Conservation (phyloP, 1,140 invertebrate species). For the Musca vetustissima region DNA sequence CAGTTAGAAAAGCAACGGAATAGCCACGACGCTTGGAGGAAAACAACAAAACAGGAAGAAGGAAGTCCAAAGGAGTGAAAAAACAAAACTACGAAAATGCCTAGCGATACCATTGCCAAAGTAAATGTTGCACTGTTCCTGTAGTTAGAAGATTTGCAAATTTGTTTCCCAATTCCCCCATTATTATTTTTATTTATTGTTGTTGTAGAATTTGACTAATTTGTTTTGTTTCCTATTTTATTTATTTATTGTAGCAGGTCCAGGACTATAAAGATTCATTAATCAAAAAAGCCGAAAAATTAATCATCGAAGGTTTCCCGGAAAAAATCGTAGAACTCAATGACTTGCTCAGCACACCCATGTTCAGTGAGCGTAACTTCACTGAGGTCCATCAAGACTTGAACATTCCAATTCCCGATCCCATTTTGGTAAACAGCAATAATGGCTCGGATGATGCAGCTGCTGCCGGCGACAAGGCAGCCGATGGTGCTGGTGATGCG, state of each 20-base stretch:
- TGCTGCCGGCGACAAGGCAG: too few relatives aligned
- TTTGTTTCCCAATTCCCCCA: too few relatives aligned
- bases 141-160: too few relatives aligned
- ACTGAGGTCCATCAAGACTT: conserved; percentile 76
- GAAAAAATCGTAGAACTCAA: conserved; percentile 88
- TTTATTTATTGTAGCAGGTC: conserved; percentile 63
- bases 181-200: background rate
- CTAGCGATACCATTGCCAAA: conserved; percentile 45
- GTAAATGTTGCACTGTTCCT: conserved; percentile 27
- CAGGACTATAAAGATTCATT: conserved; percentile 82
- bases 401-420: conserved; percentile 85
- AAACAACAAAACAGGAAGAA: conserved; percentile 5
- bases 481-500: conserved; percentile 37
- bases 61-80: background rate
- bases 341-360: conserved; percentile 75
- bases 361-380: conserved; percentile 76
- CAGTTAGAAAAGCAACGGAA: background rate
- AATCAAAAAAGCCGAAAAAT: conserved; percentile 79
- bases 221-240: background rate
- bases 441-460: conserved; percentile 37
- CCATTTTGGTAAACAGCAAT: conserved; percentile 67
- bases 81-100: conserved; percentile 38
- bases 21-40: background rate
- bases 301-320: conserved; percentile 85
- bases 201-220: background rate